Evolutionary conservation across 1,140 invertebrate genomes (phyloP).

Genomic region (Babylonia areolata): DNA sequence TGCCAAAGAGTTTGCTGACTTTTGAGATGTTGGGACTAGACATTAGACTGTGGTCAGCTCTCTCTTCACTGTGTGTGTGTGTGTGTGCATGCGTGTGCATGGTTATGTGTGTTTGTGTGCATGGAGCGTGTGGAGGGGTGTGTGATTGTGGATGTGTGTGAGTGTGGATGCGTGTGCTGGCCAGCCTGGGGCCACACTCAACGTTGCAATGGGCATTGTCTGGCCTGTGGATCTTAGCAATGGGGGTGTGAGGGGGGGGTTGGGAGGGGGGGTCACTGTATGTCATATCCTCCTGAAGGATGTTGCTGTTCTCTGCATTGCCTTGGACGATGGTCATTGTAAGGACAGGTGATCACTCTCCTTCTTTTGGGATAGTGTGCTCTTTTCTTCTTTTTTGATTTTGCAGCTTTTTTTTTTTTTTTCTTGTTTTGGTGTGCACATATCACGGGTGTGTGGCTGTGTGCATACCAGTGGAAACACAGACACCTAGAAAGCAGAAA

Average conservation of each 20-base stretch:
- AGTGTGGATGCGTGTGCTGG: too few species aligned
- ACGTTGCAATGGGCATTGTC: background rate
- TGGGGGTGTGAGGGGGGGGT: background rate
- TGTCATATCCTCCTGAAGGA: background rate
- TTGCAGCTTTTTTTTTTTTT: background rate
- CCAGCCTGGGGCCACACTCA: too few species aligned
- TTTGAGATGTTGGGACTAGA: slow-evolving; percentile 68
- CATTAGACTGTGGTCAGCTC: background rate
- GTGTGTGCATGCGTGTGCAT: background rate
- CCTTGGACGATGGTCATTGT: background rate
- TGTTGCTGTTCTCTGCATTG: background rate
- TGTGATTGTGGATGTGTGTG: background rate
- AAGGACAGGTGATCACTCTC: background rate
- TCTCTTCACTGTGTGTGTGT: background rate
- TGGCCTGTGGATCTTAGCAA: background rate
- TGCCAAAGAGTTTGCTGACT: slow-evolving; percentile 80
- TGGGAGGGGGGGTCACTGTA: background rate
- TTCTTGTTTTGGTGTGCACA: background rate
- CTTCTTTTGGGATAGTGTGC: background rate
- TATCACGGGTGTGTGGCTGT: background rate
- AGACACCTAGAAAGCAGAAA: too few species aligned
- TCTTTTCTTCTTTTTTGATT: background rate
- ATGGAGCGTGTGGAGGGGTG: background rate
- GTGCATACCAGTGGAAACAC: slow-evolving; percentile 72
- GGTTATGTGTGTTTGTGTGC: too few species aligned